These are phyloP conservation scores for Todus mexicanus DNA, from an alignment of 2,797 vertebrate genomes.

Conservation along the genomic window DNA sequence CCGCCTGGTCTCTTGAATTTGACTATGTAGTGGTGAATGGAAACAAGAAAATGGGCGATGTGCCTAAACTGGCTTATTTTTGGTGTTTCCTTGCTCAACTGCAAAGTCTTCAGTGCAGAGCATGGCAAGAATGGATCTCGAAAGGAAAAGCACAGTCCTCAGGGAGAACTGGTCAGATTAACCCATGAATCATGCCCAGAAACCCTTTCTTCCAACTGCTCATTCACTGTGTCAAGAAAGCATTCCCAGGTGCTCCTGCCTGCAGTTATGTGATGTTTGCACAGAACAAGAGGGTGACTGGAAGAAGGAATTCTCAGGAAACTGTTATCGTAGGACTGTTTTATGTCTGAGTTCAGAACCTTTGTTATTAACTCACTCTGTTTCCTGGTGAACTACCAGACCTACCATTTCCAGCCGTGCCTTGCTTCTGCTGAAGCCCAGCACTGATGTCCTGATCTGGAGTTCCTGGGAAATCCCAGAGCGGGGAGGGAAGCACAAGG, in stretches of 20 bases:
- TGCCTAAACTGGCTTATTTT: not conserved
- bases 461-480: not conserved
- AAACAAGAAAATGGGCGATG: not conserved
- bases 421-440: not conserved
- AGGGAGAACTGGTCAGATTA: not conserved
- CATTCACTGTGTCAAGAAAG: not conserved
- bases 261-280: not conserved
- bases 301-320: not conserved
- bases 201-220: not conserved
- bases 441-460: not conserved
- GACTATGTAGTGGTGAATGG: rapidly evolving
- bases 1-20: not conserved
- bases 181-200: not conserved
- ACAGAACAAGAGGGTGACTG: not conserved
- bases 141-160: not conserved
- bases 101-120: not conserved
- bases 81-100: not conserved
- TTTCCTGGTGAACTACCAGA: not conserved
- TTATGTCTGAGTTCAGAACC: not conserved
- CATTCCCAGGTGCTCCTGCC: not conserved
- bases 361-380: not conserved
- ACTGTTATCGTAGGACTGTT: not conserved
- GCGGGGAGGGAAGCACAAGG: not conserved
- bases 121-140: not conserved
- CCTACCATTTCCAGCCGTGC: not conserved